Conservation (phyloP, 2,797 vertebrate genomes). For the Acrossocheilus wenchowensis region DNA sequence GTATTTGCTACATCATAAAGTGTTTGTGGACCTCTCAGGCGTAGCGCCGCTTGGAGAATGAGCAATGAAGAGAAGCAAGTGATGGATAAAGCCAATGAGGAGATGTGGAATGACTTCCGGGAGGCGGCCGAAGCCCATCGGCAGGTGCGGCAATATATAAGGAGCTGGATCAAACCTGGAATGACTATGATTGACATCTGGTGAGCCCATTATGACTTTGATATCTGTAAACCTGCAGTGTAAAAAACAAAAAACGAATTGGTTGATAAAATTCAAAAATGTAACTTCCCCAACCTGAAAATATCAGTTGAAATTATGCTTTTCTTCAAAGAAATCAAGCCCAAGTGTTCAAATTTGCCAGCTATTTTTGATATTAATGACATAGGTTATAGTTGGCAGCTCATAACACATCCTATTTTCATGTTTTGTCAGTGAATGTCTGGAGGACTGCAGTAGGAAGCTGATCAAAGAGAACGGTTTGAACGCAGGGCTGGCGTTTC, state of each 20-base stretch:
- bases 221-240: not conserved
- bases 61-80: conserved; percentile 93
- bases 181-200: conserved; percentile 99
- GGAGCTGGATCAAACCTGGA: conserved; percentile 96
- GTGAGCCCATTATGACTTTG: conserved; percentile 73
- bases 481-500: conserved; percentile 94
- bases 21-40: conserved; percentile 72
- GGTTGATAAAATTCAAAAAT: not conserved
- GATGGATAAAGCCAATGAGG: conserved; percentile 93
- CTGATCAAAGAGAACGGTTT: conserved; percentile 96
- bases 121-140: conserved; percentile 97
- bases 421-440: conserved; percentile 83
- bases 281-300: not conserved
- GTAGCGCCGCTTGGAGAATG: conserved; percentile 91
- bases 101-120: conserved; percentile 97
- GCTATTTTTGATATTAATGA: not conserved
- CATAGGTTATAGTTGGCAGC: not conserved
- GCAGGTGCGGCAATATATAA: conserved; percentile 94
- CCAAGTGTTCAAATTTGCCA: not conserved
- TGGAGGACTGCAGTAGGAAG: conserved; percentile 94
- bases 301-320: no score
- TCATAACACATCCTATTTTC: not conserved
- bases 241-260: not conserved
- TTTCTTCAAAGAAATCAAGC: not conserved
- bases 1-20: not conserved